Base-by-base conservation (phyloP, 2,888 invertebrate genomes). In the Gymnoscelis rufifasciata region DNA sequence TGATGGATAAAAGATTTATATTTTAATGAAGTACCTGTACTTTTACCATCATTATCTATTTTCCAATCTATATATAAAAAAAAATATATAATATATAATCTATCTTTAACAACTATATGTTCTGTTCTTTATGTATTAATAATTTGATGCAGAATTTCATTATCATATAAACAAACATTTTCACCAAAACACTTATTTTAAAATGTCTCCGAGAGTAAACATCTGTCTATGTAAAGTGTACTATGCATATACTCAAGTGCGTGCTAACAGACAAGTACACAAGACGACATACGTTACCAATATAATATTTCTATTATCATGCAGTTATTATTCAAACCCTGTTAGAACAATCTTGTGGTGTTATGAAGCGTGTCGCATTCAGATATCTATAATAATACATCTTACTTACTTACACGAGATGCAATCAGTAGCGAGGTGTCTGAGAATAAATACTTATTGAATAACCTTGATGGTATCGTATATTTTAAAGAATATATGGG, bases 311-410 rank as follows among this genome's bases (percentile, higher is more conserved):
- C 26, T 39, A 45, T 44, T 45, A 47, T 47, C 47, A 40, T 46
- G 46, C 36, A 57, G 56, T 69, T 70, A 64, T 61, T 70, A 73
- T 76, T 72, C 67, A 70, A 60, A 62, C 43, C 58, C 60, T 62
- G 63, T 69, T 58, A 60, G 51, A 56, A 51, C 52, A 56, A 62
- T 71, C 68, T 70, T 66, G 62, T 71, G 74, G 74, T 71, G 56
- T 69, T 68, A 56, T 66, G 66, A 73, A 71, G 62, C 71, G 62
- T 71, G 64, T 74, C 74, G 68, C 66, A 72, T 45, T 44, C 28
- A 35, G 13, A 38, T 50, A 49, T 40, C 13, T 66, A 57, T 46
- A 42, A 37, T 26, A 33, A 41, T 40, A 36, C 15, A 35, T 36
- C 35, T 8, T 38, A 45, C 11, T 43, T 43, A 38, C 35, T 43